These are phyloP conservation scores for Tiliqua scincoides DNA, from an alignment of 2,113 vertebrate species.

Conservation along the genomic window DNA sequence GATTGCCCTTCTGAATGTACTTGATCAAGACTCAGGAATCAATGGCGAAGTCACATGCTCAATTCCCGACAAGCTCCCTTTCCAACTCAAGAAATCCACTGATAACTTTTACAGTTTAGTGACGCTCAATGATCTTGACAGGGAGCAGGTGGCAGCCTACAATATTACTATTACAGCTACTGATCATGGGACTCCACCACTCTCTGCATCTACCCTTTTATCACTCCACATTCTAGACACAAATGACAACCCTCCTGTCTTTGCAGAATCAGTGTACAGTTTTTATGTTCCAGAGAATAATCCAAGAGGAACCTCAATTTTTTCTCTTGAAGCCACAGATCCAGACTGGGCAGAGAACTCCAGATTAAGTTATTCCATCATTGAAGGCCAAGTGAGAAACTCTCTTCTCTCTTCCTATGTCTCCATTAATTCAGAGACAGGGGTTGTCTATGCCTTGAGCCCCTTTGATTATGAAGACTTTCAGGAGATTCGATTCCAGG, in stretches of 20 bases:
- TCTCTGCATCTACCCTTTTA: slow-evolving; percentile 75
- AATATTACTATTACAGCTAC: slow-evolving; percentile 67
- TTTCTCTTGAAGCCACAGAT: slow-evolving; percentile 80
- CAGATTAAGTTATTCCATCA: slow-evolving; percentile 82
- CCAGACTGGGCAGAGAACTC: slow-evolving; percentile 85
- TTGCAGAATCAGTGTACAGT: slow-evolving; percentile 77
- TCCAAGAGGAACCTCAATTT: slow-evolving; percentile 79
- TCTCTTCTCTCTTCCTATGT: slow-evolving; percentile 77
- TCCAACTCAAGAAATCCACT: slow-evolving; percentile 68
- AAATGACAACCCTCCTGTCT: slow-evolving; percentile 84
- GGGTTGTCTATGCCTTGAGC: slow-evolving; percentile 76
- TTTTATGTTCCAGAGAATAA: slow-evolving; percentile 86
- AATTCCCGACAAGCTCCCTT: slow-evolving; percentile 72
- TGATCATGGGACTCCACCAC: slow-evolving; percentile 65
- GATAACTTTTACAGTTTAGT: slow-evolving; percentile 78
- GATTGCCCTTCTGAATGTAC: slow-evolving; percentile 75
- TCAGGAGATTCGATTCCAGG: not conserved
- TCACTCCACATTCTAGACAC: slow-evolving; percentile 79
- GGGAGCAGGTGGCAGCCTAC: slow-evolving; percentile 62
- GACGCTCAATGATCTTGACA: slow-evolving; percentile 69
- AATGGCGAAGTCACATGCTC: slow-evolving; percentile 75
- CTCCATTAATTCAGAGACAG: slow-evolving; percentile 87
- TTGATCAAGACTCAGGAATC: slow-evolving; percentile 77
- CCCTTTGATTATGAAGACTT: slow-evolving; percentile 17
- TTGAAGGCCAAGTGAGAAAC: slow-evolving; percentile 70